A percentile compares a stretch with the other conserved stretches of the same genome.
These are phyloP conservation scores for Perizoma flavofasciatum DNA, from an alignment of 2,888 invertebrate species.

Conservation along the genomic window DNA sequence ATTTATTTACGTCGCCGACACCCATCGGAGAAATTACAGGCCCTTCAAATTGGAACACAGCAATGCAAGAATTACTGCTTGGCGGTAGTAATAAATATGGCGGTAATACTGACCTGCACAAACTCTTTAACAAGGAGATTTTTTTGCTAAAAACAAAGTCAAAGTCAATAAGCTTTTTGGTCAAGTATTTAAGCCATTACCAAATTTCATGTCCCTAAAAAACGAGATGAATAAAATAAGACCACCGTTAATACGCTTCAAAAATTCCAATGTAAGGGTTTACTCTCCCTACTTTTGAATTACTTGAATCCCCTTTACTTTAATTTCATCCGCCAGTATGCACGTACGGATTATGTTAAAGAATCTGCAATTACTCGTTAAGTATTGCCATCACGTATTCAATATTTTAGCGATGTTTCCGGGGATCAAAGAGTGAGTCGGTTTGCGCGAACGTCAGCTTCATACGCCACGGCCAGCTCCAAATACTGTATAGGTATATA, in stretches of 20 bases:
- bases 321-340: conserved; percentile 14
- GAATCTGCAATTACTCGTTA: conserved; percentile 38
- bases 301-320: conserved; percentile 8
- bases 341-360: conserved; percentile 35
- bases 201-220: background rate
- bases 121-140: no score
- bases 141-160: no score
- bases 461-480: no score
- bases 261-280: conserved; percentile 2
- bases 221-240: background rate
- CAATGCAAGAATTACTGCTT: no score
- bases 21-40: no score
- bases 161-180: no score
- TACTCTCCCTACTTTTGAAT: conserved; percentile 11
- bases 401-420: conserved; percentile 52
- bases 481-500: no score
- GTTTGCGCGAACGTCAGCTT: conserved; percentile 8
- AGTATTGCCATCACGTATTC: conserved; percentile 49
- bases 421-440: conserved; percentile 44
- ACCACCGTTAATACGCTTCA: background rate
- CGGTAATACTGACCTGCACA: no score
- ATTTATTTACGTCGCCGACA: no score
- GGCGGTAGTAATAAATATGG: no score
- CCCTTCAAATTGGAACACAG: no score
- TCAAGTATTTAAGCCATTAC: background rate